Conservation (phyloP, 2,888 invertebrate genomes). For the Agriopis aurantiaria region DNA sequence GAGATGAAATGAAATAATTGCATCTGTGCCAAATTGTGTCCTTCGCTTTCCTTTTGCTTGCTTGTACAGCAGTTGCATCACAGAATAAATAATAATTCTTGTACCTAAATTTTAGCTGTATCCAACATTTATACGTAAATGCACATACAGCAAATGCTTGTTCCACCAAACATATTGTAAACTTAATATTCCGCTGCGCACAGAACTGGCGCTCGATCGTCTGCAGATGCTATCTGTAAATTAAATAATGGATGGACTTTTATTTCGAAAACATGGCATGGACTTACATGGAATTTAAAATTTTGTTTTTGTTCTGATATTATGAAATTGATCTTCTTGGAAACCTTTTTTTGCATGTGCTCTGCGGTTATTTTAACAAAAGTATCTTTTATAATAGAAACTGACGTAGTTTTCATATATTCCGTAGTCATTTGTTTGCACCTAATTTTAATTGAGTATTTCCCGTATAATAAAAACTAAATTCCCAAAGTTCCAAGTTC, state of each 20-base stretch:
- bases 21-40: conserved; percentile 15
- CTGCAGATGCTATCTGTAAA: conserved; percentile 50
- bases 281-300: conserved; percentile 43
- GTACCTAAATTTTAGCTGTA: not conserved
- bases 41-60: conserved; percentile 8
- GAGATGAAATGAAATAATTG: conserved; percentile 16
- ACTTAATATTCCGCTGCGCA: conserved; percentile 44
- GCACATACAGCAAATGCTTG: conserved; percentile 27
- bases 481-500: too few species aligned
- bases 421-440: too few species aligned
- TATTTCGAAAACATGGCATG: conserved; percentile 45
- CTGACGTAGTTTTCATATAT: too few species aligned
- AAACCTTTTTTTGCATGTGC: conserved; percentile 27
- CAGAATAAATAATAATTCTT: too few species aligned
- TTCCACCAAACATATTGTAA: conserved; percentile 41
- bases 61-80: not conserved
- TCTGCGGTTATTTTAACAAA: conserved; percentile 24
- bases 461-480: too few species aligned
- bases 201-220: conserved; percentile 43
- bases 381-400: not conserved
- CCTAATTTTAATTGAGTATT: too few species aligned
- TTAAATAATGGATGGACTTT: conserved; percentile 49
- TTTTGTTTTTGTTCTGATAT: conserved; percentile 39
- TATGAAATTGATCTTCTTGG: conserved; percentile 35
- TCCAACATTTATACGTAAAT: not conserved